Conservation (phyloP, 1,140 invertebrate species). For the Procambarus virginalis region DNA sequence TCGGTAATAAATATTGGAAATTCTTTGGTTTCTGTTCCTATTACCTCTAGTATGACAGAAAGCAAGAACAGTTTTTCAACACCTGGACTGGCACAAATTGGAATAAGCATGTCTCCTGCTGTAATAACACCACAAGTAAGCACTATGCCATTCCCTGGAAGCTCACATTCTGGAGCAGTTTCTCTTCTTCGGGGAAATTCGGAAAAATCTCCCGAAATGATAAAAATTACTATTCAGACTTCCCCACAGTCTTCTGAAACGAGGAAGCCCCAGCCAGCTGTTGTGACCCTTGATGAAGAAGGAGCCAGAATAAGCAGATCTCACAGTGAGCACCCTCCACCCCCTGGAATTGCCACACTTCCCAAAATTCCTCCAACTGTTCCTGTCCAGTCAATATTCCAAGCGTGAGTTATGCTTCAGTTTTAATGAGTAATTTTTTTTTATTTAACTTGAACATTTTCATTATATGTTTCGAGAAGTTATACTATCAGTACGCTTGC, state of each 20-base stretch:
- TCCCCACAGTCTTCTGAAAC: neutral
- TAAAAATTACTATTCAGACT: neutral
- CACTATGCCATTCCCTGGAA: neutral
- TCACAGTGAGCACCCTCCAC: neutral
- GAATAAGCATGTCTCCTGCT: neutral
- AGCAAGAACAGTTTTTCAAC: neutral
- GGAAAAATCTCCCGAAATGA: neutral
- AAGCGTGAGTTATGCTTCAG: constrained; percentile 23
- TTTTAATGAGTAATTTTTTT: no score
- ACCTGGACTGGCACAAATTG: neutral
- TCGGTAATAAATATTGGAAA: neutral
- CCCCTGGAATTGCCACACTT: constrained; percentile 48
- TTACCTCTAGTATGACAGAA: neutral
- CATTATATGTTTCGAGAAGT: no score
- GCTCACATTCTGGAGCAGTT: neutral
- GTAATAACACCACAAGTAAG: neutral
- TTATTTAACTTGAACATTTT: no score
- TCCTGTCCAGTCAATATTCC: constrained; percentile 37
- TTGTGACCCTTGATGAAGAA: constrained; percentile 49
- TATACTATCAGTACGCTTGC: no score
- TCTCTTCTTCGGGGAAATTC: neutral
- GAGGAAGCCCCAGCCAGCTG: constrained; percentile 3
- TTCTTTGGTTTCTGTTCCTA: neutral
- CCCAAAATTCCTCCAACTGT: constrained; percentile 50
- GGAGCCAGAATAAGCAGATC: neutral